A percentile compares a stretch with the other conserved stretches of the same genome.
Evolutionary conservation across 2,888 invertebrate genomes (phyloP).

Genomic region (Trisateles emortualis): DNA sequence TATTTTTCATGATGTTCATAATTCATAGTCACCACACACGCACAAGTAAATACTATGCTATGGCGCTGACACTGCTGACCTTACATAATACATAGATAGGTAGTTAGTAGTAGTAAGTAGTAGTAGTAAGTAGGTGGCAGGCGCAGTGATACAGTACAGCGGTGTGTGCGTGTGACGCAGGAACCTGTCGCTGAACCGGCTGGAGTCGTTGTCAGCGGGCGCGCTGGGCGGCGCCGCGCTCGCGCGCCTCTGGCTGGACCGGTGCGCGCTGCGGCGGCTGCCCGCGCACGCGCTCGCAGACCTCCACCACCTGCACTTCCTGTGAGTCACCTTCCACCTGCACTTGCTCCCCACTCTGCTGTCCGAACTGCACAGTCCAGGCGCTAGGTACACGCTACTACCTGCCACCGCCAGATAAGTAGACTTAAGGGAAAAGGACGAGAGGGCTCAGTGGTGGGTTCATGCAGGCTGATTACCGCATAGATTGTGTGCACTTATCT

Average conservation of each 20-base stretch:
- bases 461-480: no score
- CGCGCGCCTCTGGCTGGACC: slow-evolving; percentile 89
- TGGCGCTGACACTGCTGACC: no score
- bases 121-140: not conserved
- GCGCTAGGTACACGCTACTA: not conserved
- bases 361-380: no score
- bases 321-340: slow-evolving; percentile 80
- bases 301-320: slow-evolving; percentile 83
- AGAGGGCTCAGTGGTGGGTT: no score
- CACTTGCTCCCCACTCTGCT: not conserved
- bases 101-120: not conserved
- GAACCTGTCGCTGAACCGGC: slow-evolving; percentile 91
- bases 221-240: slow-evolving; percentile 88
- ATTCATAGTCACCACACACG: no score
- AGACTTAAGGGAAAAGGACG: no score
- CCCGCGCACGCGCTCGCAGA: slow-evolving; percentile 84
- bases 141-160: slow-evolving; percentile 38
- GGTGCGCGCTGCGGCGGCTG: slow-evolving; percentile 86
- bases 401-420: no score
- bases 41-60: no score
- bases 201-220: slow-evolving; percentile 89
- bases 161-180: slow-evolving; percentile 75
- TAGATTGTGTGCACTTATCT: no score
- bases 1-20: no score
- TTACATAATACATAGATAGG: no score